Conservation (phyloP, 2,113 vertebrate genomes). For the Amphiprion ocellaris region DNA sequence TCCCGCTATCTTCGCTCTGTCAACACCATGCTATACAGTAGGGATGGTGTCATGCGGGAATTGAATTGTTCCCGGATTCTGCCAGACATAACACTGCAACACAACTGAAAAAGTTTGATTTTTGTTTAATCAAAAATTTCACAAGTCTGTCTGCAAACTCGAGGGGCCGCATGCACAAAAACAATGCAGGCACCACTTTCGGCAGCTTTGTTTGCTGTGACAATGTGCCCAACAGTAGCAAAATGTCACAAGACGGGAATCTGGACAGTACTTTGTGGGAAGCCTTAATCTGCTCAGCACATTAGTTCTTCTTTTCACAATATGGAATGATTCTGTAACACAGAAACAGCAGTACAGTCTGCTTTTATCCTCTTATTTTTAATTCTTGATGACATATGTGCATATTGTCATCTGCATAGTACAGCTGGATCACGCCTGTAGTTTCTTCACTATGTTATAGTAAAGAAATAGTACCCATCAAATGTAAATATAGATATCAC, state of each 20-base stretch:
- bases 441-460: background rate
- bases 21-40: slow-evolving; percentile 47
- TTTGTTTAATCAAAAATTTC: slow-evolving; percentile 63
- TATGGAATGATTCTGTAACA: background rate
- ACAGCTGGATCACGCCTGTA: background rate
- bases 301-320: background rate
- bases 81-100: slow-evolving; percentile 49
- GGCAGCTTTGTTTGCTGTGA: slow-evolving; percentile 52
- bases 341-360: background rate
- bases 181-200: slow-evolving; percentile 38
- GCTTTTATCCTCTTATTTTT: background rate
- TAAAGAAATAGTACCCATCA: too few species aligned
- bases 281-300: slow-evolving; percentile 42
- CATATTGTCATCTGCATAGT: background rate
- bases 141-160: slow-evolving; percentile 52
- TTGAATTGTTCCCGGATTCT: slow-evolving; percentile 61
- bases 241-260: slow-evolving; percentile 53
- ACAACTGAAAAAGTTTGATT: slow-evolving; percentile 54
- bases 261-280: slow-evolving; percentile 38
- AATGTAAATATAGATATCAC: background rate
- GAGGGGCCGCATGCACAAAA: slow-evolving; percentile 28
- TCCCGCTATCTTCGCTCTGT: slow-evolving; percentile 45
- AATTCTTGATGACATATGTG: background rate
- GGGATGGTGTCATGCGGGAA: slow-evolving; percentile 60
- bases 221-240: slow-evolving; percentile 46